These are phyloP conservation scores for Drosophila navojoa DNA, from an alignment of 1,140 invertebrate genomes.

Conservation along the genomic window DNA sequence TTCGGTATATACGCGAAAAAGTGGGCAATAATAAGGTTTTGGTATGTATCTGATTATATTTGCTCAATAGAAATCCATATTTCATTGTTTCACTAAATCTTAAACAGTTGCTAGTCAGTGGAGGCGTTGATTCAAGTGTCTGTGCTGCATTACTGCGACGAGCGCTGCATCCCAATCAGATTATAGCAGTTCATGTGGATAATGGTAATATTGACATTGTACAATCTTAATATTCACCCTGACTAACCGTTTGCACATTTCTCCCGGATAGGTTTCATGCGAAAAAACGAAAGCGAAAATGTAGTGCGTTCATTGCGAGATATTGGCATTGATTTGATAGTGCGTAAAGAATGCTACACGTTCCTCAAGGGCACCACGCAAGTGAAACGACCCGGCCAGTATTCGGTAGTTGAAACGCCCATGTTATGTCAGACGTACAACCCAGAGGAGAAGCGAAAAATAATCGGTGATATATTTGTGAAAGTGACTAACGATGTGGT, in stretches of 20 bases:
- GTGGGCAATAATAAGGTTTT: conserved; percentile 97
- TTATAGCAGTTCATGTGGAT: conserved; percentile 98
- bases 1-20: conserved; percentile 95
- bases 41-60: conserved; percentile 86
- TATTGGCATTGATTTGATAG: conserved; percentile 94
- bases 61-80: background rate
- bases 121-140: conserved; percentile 99
- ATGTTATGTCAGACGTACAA: conserved; percentile 93
- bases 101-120: conserved; percentile 93
- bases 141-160: conserved; percentile 97
- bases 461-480: conserved; percentile 99
- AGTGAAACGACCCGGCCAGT: conserved; percentile 85
- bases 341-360: conserved; percentile 89
- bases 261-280: conserved; percentile 92
- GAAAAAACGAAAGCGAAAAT: conserved; percentile 95
- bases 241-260: background rate
- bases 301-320: conserved; percentile 94
- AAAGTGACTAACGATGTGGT: conserved; percentile 94
- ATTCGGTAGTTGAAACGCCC: conserved; percentile 89
- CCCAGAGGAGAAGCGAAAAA: conserved; percentile 99
- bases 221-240: background rate
- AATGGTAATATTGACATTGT: conserved; percentile 87
- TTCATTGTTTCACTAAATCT: background rate
- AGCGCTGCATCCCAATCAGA: conserved; percentile 94
- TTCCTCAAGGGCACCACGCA: conserved; percentile 92